Percentiles rank a stretch among this genome's conserved stretches.
Evolutionary conservation across 2,888 invertebrate genomes (phyloP).

Genomic region (Sesia apiformis): DNA sequence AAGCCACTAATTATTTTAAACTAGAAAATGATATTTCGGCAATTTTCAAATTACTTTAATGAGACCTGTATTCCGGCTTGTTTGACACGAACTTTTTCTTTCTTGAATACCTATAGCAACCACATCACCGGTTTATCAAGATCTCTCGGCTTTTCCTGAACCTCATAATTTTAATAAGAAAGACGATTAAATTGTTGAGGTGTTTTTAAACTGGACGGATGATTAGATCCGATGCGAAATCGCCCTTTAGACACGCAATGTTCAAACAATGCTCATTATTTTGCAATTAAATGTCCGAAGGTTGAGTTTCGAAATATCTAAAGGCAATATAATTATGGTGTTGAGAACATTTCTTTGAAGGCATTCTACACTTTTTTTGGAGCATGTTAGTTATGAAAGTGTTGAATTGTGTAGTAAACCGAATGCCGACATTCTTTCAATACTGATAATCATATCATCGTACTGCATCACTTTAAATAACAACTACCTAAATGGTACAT

Average conservation of each 20-base stretch:
- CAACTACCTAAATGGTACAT: too few relatives aligned
- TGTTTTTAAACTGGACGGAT: not conserved
- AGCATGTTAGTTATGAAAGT: too few relatives aligned
- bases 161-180: too few relatives aligned
- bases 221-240: conserved; percentile 16
- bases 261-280: conserved; percentile 19
- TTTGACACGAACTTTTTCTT: conserved; percentile 16
- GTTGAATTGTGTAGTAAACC: too few relatives aligned
- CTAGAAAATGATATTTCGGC: conserved; percentile 9
- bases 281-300: conserved; percentile 28
- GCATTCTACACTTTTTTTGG: too few relatives aligned
- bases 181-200: not conserved
- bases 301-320: not conserved
- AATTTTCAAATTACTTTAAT: conserved; percentile 25
- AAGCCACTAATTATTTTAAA: not conserved
- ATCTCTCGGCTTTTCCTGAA: not conserved
- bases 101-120: too few relatives aligned
- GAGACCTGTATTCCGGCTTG: conserved; percentile 15
- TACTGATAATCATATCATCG: too few relatives aligned
- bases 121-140: not conserved
- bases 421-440: too few relatives aligned
- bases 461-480: too few relatives aligned
- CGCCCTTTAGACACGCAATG: conserved; percentile 34
- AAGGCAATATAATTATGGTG: not conserved
- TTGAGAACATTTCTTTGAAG: too few relatives aligned